A percentile compares a stretch with the other conserved stretches of the same genome.
Evolutionary conservation across 1,140 invertebrate species (phyloP).

Genomic region (Rhagoletis pomonella): DNA sequence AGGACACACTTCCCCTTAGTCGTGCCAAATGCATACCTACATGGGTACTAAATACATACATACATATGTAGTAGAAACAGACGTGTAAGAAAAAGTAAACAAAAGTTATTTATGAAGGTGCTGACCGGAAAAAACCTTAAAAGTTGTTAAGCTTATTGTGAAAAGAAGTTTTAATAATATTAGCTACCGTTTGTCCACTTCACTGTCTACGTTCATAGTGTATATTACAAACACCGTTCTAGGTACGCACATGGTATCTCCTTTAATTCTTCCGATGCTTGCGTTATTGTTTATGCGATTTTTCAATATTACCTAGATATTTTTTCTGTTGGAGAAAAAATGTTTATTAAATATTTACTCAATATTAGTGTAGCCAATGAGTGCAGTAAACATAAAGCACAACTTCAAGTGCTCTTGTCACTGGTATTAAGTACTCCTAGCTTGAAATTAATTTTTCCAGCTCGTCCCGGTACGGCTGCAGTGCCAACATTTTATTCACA

Average conservation of each 20-base stretch:
- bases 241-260: too few species aligned
- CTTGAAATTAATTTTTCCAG: neutral
- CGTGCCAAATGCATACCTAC: too few species aligned
- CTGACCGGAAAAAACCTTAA: neutral
- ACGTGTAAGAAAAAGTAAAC: neutral
- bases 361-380: neutral
- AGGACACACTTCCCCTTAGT: neutral
- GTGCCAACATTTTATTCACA: too few species aligned
- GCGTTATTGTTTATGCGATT: conserved; percentile 2
- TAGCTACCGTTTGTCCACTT: neutral
- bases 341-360: conserved; percentile 23
- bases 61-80: too few species aligned
- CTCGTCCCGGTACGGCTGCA: too few species aligned
- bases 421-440: conserved; percentile 5
- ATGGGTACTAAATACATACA: too few species aligned
- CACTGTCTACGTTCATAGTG: neutral
- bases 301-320: conserved; percentile 3
- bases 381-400: neutral
- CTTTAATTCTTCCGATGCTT: neutral
- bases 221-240: neutral
- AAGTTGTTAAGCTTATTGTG: conserved; percentile 2
- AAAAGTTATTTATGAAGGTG: neutral
- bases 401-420: neutral
- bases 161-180: conserved; percentile 24
- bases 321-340: conserved; percentile 17